A percentile compares a stretch with the other conserved stretches of the same genome.
phyloP scores from a whole-genome alignment of 2,113 vertebrate genomes.

The Eulemur macaco region DNA sequence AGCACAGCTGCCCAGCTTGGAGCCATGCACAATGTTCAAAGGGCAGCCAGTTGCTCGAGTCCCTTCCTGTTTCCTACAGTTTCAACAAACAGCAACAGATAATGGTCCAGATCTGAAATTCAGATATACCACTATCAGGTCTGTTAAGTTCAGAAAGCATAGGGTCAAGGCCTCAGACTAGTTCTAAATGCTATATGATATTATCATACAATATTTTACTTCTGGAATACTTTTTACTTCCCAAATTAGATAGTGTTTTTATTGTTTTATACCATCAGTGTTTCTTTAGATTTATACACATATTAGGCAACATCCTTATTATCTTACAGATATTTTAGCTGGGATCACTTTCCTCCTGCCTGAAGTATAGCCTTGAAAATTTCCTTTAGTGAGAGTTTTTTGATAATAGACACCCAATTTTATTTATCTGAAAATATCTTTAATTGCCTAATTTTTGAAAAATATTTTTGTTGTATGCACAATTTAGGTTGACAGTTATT shows the following conservation, averaged over 20 bases:
- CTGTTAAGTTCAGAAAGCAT: neutral
- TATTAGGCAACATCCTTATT: neutral
- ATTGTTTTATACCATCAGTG: neutral
- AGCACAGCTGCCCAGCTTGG: neutral
- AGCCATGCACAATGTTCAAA: neutral
- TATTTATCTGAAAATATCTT: constrained; percentile 2
- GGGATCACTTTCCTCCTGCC: neutral
- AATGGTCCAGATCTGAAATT: neutral
- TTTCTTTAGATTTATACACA: constrained; percentile 15
- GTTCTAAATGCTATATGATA: neutral
- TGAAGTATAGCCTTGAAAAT: neutral
- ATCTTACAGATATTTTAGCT: neutral
- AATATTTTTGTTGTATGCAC: neutral
- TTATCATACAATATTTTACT: neutral
- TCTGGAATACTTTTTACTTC: neutral
- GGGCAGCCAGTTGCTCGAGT: neutral
- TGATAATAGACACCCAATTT: neutral
- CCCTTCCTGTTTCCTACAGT: neutral
- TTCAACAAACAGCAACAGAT: neutral
- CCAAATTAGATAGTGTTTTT: neutral
- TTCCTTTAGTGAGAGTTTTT: neutral
- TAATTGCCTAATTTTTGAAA: neutral
- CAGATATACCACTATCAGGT: neutral
- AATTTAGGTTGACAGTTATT: neutral
- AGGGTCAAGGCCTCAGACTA: neutral